These are phyloP conservation scores for Notothenia rossii DNA, from an alignment of 2,113 vertebrate genomes.

Conservation along the genomic window DNA sequence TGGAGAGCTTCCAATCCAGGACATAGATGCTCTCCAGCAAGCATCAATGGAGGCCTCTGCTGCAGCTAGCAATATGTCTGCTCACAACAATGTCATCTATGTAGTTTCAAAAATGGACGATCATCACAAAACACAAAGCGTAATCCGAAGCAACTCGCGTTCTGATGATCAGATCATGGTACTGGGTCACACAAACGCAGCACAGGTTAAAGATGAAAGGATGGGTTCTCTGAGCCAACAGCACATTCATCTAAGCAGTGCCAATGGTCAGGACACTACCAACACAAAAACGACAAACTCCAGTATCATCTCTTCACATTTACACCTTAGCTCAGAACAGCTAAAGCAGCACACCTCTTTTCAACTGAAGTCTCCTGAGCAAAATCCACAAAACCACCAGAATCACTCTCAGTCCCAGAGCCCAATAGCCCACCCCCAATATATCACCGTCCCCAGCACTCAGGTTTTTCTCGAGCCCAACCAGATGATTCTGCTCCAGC, in stretches of 20 bases:
- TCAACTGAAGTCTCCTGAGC: conserved; percentile 87
- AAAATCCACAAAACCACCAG: conserved; percentile 88
- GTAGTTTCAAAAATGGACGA: conserved; percentile 94
- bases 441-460: conserved; percentile 88
- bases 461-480: conserved; percentile 91
- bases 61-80: conserved; percentile 82
- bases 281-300: conserved; percentile 87
- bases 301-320: conserved; percentile 87
- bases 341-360: conserved; percentile 87
- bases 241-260: conserved; percentile 85
- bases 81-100: conserved; percentile 88
- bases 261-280: conserved; percentile 79
- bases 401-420: conserved; percentile 77
- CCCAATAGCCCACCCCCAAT: conserved; percentile 87
- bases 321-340: conserved; percentile 86
- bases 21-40: conserved; percentile 91
- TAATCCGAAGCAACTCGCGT: conserved; percentile 93
- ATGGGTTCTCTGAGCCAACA: conserved; percentile 85
- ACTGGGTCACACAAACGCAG: conserved; percentile 84
- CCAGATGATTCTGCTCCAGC: conserved; percentile 92
- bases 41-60: conserved; percentile 87
- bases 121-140: conserved; percentile 92
- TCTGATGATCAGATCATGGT: conserved; percentile 92
- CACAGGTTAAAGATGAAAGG: conserved; percentile 88
- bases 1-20: conserved; percentile 90